Conservation (phyloP, 2,888 invertebrate genomes). For the Callimorpha dominula region DNA sequence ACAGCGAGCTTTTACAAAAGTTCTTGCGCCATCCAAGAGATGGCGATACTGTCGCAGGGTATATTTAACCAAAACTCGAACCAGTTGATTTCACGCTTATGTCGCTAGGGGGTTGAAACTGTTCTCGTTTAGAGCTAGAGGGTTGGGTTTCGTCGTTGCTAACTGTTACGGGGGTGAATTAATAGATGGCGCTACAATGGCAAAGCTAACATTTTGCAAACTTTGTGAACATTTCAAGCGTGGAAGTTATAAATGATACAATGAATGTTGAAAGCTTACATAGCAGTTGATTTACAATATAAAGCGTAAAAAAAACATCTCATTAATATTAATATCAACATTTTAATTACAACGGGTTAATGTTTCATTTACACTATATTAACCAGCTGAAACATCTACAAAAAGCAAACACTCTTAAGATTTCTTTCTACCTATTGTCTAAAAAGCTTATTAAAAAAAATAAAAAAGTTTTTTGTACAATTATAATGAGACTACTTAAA, state of each 20-base stretch:
- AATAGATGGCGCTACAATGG: constrained; percentile 64
- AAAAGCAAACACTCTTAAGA: background rate
- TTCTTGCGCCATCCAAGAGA: constrained; percentile 77
- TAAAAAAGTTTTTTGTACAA: background rate
- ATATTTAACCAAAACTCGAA: constrained; percentile 31
- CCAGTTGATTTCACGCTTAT: constrained; percentile 55
- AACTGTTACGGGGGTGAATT: constrained; percentile 40
- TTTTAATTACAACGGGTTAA: background rate
- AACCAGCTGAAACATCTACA: constrained; percentile 5
- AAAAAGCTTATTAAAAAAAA: background rate
- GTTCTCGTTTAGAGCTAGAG: constrained; percentile 45
- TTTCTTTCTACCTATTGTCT: background rate
- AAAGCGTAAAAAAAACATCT: constrained; percentile 6
- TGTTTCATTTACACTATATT: constrained; percentile 3
- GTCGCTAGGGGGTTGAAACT: constrained; percentile 45
- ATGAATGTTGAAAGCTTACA: constrained; percentile 5
- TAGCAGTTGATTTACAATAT: background rate
- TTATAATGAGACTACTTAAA: background rate
- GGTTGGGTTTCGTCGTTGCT: constrained; percentile 49
- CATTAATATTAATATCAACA: constrained; percentile 1
- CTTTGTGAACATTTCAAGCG: background rate
- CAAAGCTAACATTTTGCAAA: background rate
- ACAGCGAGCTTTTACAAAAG: constrained; percentile 74
- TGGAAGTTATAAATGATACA: background rate
- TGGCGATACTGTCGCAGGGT: constrained; percentile 67